Evolutionary conservation across 2,888 invertebrate species (phyloP).

Genomic region (Tolmerus cingulatus): DNA sequence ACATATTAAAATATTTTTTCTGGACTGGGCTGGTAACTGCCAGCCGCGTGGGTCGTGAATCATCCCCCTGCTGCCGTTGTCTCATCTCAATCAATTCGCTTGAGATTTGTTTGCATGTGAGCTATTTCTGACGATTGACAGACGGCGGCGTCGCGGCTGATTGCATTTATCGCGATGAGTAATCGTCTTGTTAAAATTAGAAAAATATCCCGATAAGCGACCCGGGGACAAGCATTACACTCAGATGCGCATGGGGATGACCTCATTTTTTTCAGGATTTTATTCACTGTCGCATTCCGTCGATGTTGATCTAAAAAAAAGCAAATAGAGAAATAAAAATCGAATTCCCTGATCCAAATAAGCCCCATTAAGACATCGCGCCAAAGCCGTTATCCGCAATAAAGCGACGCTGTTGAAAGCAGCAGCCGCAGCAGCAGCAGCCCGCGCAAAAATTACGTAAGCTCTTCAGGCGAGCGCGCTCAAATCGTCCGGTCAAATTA

Average conservation of each 20-base stretch:
- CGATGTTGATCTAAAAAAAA: not conserved
- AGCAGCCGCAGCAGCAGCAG: not conserved
- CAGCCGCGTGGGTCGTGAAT: not conserved
- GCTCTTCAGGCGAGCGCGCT: not conserved
- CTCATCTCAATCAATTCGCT: constrained; percentile 12
- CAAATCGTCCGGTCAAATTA: not conserved
- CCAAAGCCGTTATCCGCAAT: not conserved
- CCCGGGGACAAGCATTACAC: not conserved
- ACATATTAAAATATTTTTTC: too few relatives aligned
- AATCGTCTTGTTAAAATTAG: not conserved
- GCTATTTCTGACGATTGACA: constrained; percentile 8
- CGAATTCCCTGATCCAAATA: not conserved
- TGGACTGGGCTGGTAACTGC: too few relatives aligned
- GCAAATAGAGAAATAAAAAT: too few relatives aligned
- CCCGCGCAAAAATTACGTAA: constrained; percentile 1
- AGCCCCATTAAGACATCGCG: not conserved
- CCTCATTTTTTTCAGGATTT: not conserved
- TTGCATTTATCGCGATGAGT: not conserved
- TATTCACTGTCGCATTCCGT: not conserved
- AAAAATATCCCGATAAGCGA: not conserved
- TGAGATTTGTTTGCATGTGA: not conserved
- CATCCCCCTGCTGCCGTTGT: not conserved
- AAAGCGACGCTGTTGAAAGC: not conserved
- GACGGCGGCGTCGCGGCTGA: not conserved
- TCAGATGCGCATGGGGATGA: not conserved